A percentile compares a stretch with the other conserved stretches of the same genome.
These are phyloP conservation scores for Sterrhoptilus dennistouni DNA, from an alignment of 2,113 vertebrate genomes.

Conservation along the genomic window DNA sequence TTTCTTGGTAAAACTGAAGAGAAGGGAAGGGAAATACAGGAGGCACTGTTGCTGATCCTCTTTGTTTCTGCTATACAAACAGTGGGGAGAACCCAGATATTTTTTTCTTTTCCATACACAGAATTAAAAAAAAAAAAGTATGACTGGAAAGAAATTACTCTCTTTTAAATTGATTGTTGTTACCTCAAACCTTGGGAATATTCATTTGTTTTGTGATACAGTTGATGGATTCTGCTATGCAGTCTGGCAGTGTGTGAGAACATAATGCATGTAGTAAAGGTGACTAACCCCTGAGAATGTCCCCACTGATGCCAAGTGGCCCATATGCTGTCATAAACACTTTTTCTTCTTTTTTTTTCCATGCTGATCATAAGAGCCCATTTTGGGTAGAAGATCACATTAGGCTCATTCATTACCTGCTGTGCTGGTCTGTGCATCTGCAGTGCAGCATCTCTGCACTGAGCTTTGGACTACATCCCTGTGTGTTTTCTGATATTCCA, in stretches of 20 bases:
- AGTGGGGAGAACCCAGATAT: slow-evolving; percentile 26
- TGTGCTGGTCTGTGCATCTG: slow-evolving; percentile 23
- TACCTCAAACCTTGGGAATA: neutral
- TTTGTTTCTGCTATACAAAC: slow-evolving; percentile 43
- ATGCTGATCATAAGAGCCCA: neutral
- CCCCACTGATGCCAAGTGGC: neutral
- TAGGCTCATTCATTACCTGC: slow-evolving; percentile 29
- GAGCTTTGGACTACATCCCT: neutral
- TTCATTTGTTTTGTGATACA: slow-evolving; percentile 16
- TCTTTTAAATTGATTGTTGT: slow-evolving; percentile 31
- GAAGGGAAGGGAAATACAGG: slow-evolving; percentile 4
- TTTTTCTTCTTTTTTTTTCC: neutral
- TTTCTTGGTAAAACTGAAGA: slow-evolving; percentile 16
- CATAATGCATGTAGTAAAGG: neutral
- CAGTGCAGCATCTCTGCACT: neutral
- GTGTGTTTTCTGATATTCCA: neutral
- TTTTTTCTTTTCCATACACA: neutral
- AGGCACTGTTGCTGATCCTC: neutral
- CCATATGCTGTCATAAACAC: neutral
- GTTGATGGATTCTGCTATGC: neutral
- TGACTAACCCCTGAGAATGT: neutral
- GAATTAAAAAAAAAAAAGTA: neutral
- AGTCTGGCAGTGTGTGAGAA: neutral
- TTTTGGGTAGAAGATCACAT: neutral
- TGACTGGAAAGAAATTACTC: neutral